These are phyloP conservation scores for Orthosia gothica DNA, from an alignment of 2,888 invertebrate genomes.

Conservation along the genomic window DNA sequence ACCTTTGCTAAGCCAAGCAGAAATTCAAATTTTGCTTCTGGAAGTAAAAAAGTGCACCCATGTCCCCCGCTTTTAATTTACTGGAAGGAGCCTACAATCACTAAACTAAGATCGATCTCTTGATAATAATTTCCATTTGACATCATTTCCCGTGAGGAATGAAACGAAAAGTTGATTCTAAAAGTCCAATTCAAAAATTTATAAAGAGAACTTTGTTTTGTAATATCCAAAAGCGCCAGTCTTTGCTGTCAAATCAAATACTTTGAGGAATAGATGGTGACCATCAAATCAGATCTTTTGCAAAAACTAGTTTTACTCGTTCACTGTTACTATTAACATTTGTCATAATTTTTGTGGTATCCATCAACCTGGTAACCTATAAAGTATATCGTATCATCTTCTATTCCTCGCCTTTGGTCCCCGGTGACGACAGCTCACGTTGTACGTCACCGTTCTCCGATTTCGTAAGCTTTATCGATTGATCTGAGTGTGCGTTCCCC, in stretches of 20 bases:
- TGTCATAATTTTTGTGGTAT: neutral
- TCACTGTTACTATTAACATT: neutral
- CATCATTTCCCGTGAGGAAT: constrained; percentile 90
- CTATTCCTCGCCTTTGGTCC: constrained; percentile 69
- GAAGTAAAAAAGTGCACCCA: constrained; percentile 18
- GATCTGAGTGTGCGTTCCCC: constrained; percentile 91
- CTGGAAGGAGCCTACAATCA: constrained; percentile 86
- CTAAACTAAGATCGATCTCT: constrained; percentile 88
- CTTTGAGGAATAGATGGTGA: constrained; percentile 73
- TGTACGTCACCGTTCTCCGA: constrained; percentile 65
- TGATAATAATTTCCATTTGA: constrained; percentile 81
- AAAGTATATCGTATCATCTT: constrained; percentile 61
- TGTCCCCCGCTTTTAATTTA: constrained; percentile 72
- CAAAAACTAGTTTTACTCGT: neutral
- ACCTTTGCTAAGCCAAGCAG: constrained; percentile 50
- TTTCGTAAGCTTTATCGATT: constrained; percentile 90
- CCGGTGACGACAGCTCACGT: constrained; percentile 58
- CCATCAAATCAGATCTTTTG: neutral
- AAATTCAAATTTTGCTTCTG: constrained; percentile 46
- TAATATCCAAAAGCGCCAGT: constrained; percentile 91
- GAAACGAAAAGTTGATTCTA: constrained; percentile 89
- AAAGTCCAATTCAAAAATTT: constrained; percentile 77
- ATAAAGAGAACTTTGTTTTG: constrained; percentile 71
- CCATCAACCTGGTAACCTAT: neutral
- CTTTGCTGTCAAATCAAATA: constrained; percentile 79